phyloP scores from a whole-genome alignment of 2,888 invertebrate species.

The Rotaria sp. region DNA sequence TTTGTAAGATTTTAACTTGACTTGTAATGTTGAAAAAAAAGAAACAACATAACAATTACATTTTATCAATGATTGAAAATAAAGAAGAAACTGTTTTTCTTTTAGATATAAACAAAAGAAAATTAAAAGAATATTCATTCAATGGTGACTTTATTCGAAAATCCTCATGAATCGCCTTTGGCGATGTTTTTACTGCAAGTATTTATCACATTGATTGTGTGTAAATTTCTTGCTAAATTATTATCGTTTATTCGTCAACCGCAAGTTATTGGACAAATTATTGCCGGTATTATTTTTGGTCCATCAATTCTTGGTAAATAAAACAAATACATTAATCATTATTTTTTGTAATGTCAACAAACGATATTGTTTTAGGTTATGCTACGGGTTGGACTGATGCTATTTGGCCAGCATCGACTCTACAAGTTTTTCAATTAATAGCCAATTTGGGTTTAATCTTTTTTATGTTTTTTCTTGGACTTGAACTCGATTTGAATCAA shows the following conservation, averaged over 20 bases:
- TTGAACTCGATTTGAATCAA: background rate
- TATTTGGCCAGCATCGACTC: background rate
- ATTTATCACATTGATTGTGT: background rate
- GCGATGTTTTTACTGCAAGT: background rate
- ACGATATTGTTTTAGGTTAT: background rate
- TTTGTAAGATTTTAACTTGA: no score
- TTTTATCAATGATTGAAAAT: no score
- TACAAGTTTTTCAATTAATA: background rate
- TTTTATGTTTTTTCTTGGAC: conserved; percentile 19
- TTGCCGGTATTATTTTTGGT: background rate
- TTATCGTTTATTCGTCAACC: conserved; percentile 10
- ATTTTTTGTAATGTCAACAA: background rate
- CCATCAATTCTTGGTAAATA: background rate
- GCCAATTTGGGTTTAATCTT: conserved; percentile 2
- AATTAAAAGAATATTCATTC: no score
- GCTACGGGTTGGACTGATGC: background rate
- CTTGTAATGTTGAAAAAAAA: no score
- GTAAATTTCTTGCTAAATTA: background rate
- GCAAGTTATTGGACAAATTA: conserved; percentile 15
- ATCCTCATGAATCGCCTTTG: background rate
- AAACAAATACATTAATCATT: background rate
- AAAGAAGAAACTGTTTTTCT: no score
- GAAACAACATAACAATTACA: no score
- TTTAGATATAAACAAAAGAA: no score
- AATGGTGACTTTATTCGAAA: background rate